Conservation (phyloP, 1,140 invertebrate genomes). For the Ceratitis capitata region DNA sequence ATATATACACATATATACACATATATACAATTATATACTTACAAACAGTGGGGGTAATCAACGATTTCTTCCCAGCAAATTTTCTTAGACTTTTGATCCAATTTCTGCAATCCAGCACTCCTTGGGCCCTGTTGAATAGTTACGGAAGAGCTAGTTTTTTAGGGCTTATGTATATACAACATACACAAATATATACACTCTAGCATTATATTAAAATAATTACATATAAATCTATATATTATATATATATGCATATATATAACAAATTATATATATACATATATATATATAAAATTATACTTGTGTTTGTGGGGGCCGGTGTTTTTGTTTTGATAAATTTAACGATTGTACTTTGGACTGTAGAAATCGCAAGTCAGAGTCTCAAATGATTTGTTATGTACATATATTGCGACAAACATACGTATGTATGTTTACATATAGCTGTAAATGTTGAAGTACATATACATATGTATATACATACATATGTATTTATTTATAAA, state of each 20-base stretch:
- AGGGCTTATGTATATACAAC: too few relatives aligned
- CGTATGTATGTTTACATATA: not conserved
- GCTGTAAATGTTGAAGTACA: too few relatives aligned
- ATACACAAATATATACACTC: too few relatives aligned
- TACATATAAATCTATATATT: too few relatives aligned
- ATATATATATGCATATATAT: not conserved
- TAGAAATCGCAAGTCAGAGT: not conserved
- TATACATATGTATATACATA: not conserved
- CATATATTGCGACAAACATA: too few relatives aligned
- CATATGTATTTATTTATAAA: not conserved
- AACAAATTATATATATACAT: not conserved
- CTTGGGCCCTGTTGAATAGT: too few relatives aligned
- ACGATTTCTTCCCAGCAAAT: too few relatives aligned
- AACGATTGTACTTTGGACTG: constrained; percentile 39
- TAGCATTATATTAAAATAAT: too few relatives aligned
- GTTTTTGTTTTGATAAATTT: constrained; percentile 19
- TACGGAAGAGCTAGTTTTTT: too few relatives aligned
- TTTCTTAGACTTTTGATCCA: too few relatives aligned
- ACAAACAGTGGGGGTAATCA: too few relatives aligned
- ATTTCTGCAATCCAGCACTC: too few relatives aligned
- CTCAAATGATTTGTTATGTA: not conserved
- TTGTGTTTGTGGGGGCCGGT: not conserved
- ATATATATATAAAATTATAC: not conserved
- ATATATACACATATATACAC: not conserved
- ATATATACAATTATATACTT: not conserved